Conservation (phyloP, 2,888 invertebrate genomes). For the Rhorus exstirpatorius region DNA sequence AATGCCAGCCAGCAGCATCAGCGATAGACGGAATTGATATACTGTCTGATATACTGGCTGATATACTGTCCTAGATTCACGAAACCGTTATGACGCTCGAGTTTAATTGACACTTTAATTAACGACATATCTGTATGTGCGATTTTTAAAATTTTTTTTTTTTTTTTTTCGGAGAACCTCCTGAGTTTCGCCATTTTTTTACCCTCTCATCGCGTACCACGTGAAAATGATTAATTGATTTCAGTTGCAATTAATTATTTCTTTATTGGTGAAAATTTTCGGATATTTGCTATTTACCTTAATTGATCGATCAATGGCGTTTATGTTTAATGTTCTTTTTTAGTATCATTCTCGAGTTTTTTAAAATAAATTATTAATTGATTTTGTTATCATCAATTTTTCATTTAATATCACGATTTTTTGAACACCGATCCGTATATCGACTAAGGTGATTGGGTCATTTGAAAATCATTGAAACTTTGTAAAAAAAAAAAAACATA, state of each 20-base stretch:
- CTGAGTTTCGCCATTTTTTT: not conserved
- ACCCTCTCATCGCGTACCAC: not conserved
- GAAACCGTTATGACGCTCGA: conserved; percentile 60
- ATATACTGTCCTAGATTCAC: conserved; percentile 64
- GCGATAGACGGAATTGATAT: conserved; percentile 23
- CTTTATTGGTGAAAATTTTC: not conserved
- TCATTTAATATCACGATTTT: too few relatives aligned
- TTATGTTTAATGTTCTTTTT: too few relatives aligned
- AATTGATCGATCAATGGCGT: not conserved
- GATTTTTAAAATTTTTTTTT: conserved; percentile 1
- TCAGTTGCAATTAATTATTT: not conserved
- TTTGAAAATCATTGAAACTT: too few relatives aligned
- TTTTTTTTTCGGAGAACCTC: not conserved
- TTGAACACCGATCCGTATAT: too few relatives aligned
- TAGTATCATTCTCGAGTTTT: too few relatives aligned
- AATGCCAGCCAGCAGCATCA: conserved; percentile 34
- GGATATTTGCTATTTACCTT: not conserved
- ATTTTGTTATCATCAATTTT: too few relatives aligned
- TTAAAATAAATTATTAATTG: too few relatives aligned
- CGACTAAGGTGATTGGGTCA: too few relatives aligned
- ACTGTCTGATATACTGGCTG: too few relatives aligned
- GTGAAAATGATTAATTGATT: conserved; percentile 36
- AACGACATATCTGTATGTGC: conserved; percentile 36
- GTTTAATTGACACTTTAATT: conserved; percentile 66
- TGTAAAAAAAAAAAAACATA: too few relatives aligned